phyloP scores from a whole-genome alignment of 92 coral and sea anemone genomes.

The Actinernus sp. region DNA sequence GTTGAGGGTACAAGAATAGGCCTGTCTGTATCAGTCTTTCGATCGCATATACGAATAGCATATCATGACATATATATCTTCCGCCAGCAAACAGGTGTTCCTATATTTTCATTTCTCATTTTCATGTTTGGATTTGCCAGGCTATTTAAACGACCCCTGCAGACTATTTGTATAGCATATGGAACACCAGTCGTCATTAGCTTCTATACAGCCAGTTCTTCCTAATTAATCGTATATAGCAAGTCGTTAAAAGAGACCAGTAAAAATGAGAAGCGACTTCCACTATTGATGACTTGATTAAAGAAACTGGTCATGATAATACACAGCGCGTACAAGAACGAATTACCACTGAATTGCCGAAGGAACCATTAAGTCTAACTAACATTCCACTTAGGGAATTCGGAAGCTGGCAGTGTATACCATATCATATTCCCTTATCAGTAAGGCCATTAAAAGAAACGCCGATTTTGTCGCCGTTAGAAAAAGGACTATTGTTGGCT shows the following conservation, averaged over 20 bases:
- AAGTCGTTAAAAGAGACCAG: conserved; percentile 1
- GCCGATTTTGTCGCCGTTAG: too few species aligned
- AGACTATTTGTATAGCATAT: not conserved
- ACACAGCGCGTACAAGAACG: not conserved
- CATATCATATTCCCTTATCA: too few species aligned
- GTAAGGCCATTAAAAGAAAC: too few species aligned
- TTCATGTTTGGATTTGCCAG: not conserved
- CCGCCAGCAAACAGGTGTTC: conserved; percentile 68
- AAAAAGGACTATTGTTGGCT: too few species aligned
- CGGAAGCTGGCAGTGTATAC: too few species aligned
- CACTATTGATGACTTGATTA: not conserved
- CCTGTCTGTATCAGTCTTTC: not conserved
- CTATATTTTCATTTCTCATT: not conserved
- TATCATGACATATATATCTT: conserved; percentile 60
- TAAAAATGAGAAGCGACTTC: not conserved
- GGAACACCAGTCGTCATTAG: not conserved
- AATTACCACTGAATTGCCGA: too few species aligned
- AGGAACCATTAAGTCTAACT: too few species aligned
- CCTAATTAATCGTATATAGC: not conserved
- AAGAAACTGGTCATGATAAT: not conserved
- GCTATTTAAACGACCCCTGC: conserved; percentile 9
- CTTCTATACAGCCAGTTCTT: not conserved
- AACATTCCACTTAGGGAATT: too few species aligned
- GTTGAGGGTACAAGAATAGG: too few species aligned
- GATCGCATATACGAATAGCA: conserved; percentile 24